phyloP scores from a whole-genome alignment of 1,140 invertebrate genomes.

The Caenorhabditis brenneri region DNA sequence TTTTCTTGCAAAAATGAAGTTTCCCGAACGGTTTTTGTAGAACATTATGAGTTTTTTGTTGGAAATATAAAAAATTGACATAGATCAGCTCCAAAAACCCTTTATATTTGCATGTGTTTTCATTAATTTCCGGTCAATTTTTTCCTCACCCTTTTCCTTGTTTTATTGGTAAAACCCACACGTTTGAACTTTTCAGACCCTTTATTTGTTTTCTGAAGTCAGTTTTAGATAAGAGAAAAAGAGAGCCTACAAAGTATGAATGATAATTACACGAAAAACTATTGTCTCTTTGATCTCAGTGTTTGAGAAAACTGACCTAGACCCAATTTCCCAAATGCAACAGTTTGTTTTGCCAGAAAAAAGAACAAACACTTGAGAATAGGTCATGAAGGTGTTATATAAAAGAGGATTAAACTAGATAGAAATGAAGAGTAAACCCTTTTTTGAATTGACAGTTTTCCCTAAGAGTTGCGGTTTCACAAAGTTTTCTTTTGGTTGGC shows the following conservation, averaged over 20 bases:
- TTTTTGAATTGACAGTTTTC: neutral
- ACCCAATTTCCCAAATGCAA: neutral
- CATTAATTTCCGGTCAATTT: neutral
- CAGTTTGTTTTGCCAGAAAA: neutral
- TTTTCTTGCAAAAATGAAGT: too few species aligned
- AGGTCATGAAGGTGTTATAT: neutral
- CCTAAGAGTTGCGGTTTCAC: too few species aligned
- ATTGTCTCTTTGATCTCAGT: neutral
- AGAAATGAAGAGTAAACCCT: neutral
- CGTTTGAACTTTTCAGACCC: neutral
- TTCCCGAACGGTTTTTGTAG: too few species aligned
- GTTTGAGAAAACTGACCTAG: neutral
- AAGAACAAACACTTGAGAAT: conserved; percentile 7
- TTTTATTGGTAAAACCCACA: neutral
- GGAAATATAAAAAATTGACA: too few species aligned
- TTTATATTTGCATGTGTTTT: too few species aligned
- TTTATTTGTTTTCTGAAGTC: neutral
- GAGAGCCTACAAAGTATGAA: neutral
- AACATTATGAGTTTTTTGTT: too few species aligned
- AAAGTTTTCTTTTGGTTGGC: too few species aligned
- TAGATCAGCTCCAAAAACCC: too few species aligned
- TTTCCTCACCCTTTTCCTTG: neutral
- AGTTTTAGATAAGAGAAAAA: neutral
- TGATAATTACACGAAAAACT: too few species aligned
- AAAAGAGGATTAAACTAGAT: conserved; percentile 31